These are phyloP conservation scores for Platichthys flesus DNA, from an alignment of 2,113 vertebrate species.

Conservation along the genomic window DNA sequence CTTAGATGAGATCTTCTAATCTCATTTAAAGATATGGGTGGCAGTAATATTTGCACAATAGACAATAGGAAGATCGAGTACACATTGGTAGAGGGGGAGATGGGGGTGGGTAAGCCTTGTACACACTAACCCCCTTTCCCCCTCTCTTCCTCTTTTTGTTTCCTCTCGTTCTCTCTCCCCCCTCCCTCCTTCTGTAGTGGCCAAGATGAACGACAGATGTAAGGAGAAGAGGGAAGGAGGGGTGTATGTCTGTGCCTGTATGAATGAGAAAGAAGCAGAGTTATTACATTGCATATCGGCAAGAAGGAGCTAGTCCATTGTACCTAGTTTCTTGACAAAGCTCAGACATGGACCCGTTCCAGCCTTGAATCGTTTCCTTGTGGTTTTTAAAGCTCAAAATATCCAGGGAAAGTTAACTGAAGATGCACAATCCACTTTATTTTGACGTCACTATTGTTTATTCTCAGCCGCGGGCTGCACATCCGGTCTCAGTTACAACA, in stretches of 20 bases:
- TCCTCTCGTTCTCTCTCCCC: conserved; percentile 80
- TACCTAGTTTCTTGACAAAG: conserved; percentile 11
- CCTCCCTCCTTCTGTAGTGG: conserved; percentile 83
- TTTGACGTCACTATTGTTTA: conserved; percentile 6
- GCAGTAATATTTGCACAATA: conserved; percentile 12
- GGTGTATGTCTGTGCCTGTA: conserved; percentile 70
- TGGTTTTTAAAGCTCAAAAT: too few species aligned
- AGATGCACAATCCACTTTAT: conserved; percentile 22
- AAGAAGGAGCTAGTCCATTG: conserved; percentile 40
- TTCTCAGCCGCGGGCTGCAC: conserved; percentile 3
- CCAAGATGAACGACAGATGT: conserved; percentile 87
- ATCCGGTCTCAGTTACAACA: neutral
- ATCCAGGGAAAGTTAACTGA: neutral
- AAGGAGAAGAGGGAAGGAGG: conserved; percentile 82
- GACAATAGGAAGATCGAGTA: conserved; percentile 50
- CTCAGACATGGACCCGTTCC: too few species aligned
- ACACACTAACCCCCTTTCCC: conserved; percentile 82
- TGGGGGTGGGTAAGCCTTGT: conserved; percentile 76
- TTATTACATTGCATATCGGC: conserved; percentile 32
- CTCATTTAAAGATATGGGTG: neutral
- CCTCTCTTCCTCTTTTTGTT: conserved; percentile 82
- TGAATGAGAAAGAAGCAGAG: conserved; percentile 53
- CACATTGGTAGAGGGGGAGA: conserved; percentile 64
- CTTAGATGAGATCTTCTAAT: neutral
- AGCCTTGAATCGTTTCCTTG: too few species aligned